Evolutionary conservation across 2,797 vertebrate species (phyloP).

Genomic region (Chiroxiphia lanceolata): DNA sequence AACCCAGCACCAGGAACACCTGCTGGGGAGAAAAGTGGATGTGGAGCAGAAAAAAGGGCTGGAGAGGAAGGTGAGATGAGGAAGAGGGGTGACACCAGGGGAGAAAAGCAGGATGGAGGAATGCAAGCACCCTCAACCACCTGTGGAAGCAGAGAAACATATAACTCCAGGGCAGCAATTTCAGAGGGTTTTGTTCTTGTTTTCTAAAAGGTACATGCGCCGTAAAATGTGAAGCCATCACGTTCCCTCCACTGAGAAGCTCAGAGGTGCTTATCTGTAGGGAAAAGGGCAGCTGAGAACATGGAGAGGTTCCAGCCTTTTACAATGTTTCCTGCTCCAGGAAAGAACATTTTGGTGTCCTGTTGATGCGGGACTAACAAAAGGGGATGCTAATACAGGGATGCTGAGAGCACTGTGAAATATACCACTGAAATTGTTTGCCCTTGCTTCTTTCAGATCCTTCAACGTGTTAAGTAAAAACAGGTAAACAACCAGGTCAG

Average conservation of each 20-base stretch:
- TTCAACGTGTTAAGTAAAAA: neutral
- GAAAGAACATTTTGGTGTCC: neutral
- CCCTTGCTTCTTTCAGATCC: neutral
- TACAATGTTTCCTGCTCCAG: neutral
- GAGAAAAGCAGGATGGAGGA: neutral
- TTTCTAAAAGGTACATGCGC: neutral
- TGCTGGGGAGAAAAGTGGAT: rapidly evolving
- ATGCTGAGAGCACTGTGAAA: neutral
- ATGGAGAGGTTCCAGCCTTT: neutral
- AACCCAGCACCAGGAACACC: neutral
- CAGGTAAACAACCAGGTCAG: neutral
- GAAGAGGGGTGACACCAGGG: neutral
- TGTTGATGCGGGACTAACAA: neutral
- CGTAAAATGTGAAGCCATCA: neutral
- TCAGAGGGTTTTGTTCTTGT: neutral
- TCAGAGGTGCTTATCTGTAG: neutral
- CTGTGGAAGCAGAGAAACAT: neutral
- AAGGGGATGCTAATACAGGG: neutral
- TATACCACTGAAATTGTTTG: neutral
- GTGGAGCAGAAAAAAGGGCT: neutral
- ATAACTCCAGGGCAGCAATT: neutral
- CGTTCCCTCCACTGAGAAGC: neutral
- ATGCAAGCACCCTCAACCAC: neutral
- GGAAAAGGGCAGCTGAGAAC: neutral
- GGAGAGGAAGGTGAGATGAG: neutral